Percentiles rank a stretch among this genome's conserved stretches.
Conservation (phyloP, 2,888 invertebrate genomes). For the Drosophila setosimentum region DNA sequence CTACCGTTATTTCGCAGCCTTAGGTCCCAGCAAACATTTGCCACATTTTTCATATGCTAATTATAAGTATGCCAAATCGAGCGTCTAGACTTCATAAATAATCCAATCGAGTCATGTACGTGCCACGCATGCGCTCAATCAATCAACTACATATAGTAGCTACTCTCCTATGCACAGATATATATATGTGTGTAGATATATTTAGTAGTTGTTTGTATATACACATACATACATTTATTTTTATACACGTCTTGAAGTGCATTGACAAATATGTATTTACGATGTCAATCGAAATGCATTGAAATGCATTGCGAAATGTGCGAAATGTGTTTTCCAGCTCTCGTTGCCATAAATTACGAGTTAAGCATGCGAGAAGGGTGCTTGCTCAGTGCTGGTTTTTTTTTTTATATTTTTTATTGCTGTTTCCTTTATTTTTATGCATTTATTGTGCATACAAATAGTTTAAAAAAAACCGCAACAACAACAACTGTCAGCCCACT, state of each 20-base stretch:
- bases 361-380: constrained; percentile 61
- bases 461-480: constrained; percentile 27
- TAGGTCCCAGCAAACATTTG: constrained; percentile 13
- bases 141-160: constrained; percentile 24
- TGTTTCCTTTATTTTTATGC: constrained; percentile 26
- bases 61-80: constrained; percentile 68
- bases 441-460: constrained; percentile 57
- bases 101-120: constrained; percentile 56
- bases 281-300: constrained; percentile 75
- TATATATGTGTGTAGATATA: neutral
- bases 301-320: constrained; percentile 71
- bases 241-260: constrained; percentile 49
- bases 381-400: constrained; percentile 34
- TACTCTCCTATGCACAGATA: constrained; percentile 1
- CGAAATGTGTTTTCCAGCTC: constrained; percentile 49
- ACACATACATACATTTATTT: constrained; percentile 29
- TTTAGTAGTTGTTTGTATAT: constrained; percentile 32
- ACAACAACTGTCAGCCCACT: constrained; percentile 64
- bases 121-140: constrained; percentile 63
- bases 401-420: constrained; percentile 9
- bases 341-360: constrained; percentile 68
- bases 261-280: constrained; percentile 75
- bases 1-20: constrained; percentile 60
- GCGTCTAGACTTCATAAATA: constrained; percentile 79
- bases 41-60: constrained; percentile 56